Percentiles rank a stretch among this genome's conserved stretches.
Evolutionary conservation across 2,888 invertebrate genomes (phyloP).

Genomic region (Invenusta paracnida): DNA sequence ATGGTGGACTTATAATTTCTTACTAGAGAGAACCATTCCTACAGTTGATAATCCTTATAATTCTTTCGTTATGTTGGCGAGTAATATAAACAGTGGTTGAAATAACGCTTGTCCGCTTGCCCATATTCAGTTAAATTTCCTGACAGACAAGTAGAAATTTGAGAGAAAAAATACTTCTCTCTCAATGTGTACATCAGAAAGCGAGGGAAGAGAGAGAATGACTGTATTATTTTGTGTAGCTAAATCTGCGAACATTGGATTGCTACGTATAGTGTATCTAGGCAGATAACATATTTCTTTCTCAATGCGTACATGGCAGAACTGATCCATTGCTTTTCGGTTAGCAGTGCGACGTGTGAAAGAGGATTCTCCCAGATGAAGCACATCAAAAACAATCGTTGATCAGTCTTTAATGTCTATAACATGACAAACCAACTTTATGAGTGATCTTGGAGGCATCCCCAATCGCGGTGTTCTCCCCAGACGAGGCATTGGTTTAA

Average conservation of each 20-base stretch:
- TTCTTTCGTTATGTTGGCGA: too few species aligned
- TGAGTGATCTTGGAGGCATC: background rate
- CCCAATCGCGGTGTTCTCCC: background rate
- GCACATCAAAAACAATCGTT: background rate
- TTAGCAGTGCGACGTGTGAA: background rate
- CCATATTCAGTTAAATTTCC: background rate
- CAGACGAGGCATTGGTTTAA: background rate
- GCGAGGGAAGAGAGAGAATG: background rate
- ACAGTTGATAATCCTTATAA: too few species aligned
- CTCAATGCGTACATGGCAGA: background rate
- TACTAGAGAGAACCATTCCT: too few species aligned
- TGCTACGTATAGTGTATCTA: background rate
- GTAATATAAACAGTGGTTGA: too few species aligned
- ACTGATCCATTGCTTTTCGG: background rate
- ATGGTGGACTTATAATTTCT: too few species aligned
- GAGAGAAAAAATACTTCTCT: background rate
- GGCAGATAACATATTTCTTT: background rate
- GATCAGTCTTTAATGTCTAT: background rate
- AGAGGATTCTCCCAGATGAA: constrained; percentile 8
- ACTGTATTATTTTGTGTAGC: background rate
- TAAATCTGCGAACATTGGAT: background rate
- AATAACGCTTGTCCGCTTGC: background rate
- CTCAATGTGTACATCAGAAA: background rate
- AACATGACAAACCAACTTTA: constrained; percentile 5
- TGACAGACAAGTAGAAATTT: background rate